Conservation (phyloP, 1,140 invertebrate species). For the Papilio polyxenes region DNA sequence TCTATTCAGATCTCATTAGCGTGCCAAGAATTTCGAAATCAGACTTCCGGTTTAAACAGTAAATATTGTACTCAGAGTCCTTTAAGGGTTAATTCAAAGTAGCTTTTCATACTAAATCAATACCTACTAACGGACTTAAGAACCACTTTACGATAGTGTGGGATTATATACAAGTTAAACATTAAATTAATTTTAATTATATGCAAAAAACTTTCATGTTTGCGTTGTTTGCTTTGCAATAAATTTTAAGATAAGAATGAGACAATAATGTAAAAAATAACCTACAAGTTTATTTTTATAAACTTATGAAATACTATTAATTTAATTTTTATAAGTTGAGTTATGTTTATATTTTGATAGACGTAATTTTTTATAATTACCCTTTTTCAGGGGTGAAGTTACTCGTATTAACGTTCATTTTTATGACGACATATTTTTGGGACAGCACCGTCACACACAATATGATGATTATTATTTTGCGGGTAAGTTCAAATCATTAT, state of each 20-base stretch:
- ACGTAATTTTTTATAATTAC: not conserved
- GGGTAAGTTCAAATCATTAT: constrained; percentile 51
- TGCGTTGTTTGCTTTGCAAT: too few species aligned
- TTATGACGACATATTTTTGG: constrained; percentile 73
- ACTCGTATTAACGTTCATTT: constrained; percentile 74
- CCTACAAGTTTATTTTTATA: too few species aligned
- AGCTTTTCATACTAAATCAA: not conserved
- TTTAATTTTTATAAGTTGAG: not conserved
- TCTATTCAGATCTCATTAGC: not conserved
- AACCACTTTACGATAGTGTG: not conserved
- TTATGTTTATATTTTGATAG: not conserved
- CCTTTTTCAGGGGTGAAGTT: constrained; percentile 63
- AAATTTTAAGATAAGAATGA: not conserved
- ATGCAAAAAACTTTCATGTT: too few species aligned
- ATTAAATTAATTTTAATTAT: too few species aligned
- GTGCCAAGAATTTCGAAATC: not conserved
- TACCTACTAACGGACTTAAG: not conserved
- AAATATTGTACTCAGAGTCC: not conserved
- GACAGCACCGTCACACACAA: constrained; percentile 71
- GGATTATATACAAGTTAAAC: not conserved
- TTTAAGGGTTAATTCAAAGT: too few species aligned
- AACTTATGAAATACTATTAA: too few species aligned
- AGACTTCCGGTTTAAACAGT: not conserved
- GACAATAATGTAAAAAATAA: too few species aligned
- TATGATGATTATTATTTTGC: constrained; percentile 76